Conservation (phyloP, 2,113 vertebrate genomes). For the Heterotis niloticus region DNA sequence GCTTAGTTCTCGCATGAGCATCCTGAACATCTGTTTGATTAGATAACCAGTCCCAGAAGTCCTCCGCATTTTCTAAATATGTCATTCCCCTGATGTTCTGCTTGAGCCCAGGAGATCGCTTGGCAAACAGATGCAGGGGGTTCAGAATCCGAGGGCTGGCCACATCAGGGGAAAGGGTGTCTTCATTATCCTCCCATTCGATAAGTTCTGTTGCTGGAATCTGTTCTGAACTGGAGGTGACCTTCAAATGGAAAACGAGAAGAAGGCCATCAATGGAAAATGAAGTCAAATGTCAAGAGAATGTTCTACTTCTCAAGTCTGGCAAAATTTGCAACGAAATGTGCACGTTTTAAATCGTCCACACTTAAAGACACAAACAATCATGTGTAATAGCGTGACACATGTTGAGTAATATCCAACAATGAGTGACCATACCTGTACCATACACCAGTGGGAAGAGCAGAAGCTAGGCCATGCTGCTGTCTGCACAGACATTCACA, state of each 20-base stretch:
- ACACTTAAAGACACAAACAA: not conserved
- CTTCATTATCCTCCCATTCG: conserved; percentile 77
- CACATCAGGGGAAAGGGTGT: conserved; percentile 72
- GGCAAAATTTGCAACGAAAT: not conserved
- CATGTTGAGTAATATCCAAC: no score
- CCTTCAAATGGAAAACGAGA: conserved; percentile 61
- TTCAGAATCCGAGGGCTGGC: conserved; percentile 79
- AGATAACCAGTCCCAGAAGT: conserved; percentile 97
- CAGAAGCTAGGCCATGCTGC: no score
- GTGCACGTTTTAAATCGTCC: not conserved
- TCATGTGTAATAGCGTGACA: no score
- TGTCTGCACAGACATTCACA: no score
- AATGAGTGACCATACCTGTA: no score
- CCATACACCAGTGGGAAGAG: no score
- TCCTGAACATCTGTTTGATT: conserved; percentile 90
- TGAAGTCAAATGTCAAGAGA: not conserved
- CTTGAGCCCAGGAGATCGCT: conserved; percentile 76
- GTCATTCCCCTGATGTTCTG: conserved; percentile 73
- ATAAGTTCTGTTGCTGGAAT: conserved; percentile 69
- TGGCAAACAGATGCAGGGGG: conserved; percentile 87
- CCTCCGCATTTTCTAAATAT: conserved; percentile 82
- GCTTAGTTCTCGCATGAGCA: conserved; percentile 89
- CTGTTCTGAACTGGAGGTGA: conserved; percentile 71
- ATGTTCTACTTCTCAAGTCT: no score
- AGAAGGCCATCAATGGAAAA: conserved; percentile 24